Base-by-base conservation (phyloP, 2,113 vertebrate genomes). In the Caracal caracal region DNA sequence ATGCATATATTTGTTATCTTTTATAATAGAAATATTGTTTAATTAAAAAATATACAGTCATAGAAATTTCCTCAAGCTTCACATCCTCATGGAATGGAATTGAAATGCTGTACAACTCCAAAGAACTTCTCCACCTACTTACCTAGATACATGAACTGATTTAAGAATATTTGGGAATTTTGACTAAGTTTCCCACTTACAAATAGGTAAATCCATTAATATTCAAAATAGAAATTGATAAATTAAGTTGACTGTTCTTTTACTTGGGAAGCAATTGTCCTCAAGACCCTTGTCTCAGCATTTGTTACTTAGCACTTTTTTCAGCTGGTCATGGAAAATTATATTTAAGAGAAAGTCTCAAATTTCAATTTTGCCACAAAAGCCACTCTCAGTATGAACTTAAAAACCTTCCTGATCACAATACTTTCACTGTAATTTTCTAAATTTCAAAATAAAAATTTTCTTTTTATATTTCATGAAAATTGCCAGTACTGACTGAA, bases 241-340 rank as follows among this genome's bases (percentile, higher is more conserved):
- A 56, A 86, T 81, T 78, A 73, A 86, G 19, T n/a, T 85, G 43
- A 82, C 10, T 81, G 35, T 81, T 94, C 43, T 82, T 91, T 94
- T 65, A 70, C 10, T 70, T 56, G 24, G 8, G 71, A 90, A 88
- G 12, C 6, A 51, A 88, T 51, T 97, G 37, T 91, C 94, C 26
- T 93, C 11, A 12, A 78, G 61, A 81, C 10, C 0, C 19, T 83
- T 70, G 85, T 59, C 91, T 3, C 91, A 88, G 26, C 8, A 88
- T 90, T 85, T 88, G 47, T 88, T 80, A 40, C 33, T 87, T 94
- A 63, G 65, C n/a, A 61, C 87, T 47, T 17, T 66, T 73, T 88
- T 56, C 51, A 90, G 17, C 51, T 78, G 15, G 28, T 47, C 61
- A 7, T 86, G 30, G 56, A 66, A 93, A 92, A 76, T 65, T 76